Base-by-base conservation (phyloP, 2,113 vertebrate species). In the Corythornis vintsioides region DNA sequence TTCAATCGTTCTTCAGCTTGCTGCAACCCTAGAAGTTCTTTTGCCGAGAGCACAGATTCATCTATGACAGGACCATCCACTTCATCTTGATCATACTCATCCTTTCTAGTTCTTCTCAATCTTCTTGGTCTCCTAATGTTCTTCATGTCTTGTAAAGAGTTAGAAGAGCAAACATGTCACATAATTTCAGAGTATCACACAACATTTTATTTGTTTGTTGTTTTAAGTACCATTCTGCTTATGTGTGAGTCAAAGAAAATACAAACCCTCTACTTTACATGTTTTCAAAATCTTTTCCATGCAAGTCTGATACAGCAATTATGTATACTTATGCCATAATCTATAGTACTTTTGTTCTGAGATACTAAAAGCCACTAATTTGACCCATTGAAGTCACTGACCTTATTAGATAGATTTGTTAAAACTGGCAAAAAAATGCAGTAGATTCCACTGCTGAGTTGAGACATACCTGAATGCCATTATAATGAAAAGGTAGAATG, bases 1-100 rank as follows among this genome's bases (percentile, higher is more conserved):
- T 97, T 98, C 52, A 99, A 93, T 38, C 97, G 95, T 52, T 97
- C 98, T 94, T 99, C 98, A 56, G 98, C 98, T 71, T 98, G 98
- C 52, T 92, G 97, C 50, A 98, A 94, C 33, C 95, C 98, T 43
- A 97, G 92, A 6, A 98, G 93, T 78, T 99, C 98, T 95, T 98
- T 98, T 48, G 95, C 88, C 7, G 98, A 98, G 88, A 98, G 97
- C 45, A 91, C 59, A 35, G 98, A 96, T 79, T 98, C 98, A 29
- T 99, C 98, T 64, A 97, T 97, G 78, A 98, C 97, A 14, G 95
- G 97, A 26, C 91, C 96, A 77, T 96, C 97, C 64, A 94, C 67
- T 71, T 97, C 97, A 63, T 98, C 97, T 35, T 97, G 95, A 71
- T 97, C 96, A 70, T 42, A 97, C 38, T 97, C 97, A 45, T 97